phyloP scores from a whole-genome alignment of 2,113 vertebrate genomes.

The Rhinopomastus cyanomelas region DNA sequence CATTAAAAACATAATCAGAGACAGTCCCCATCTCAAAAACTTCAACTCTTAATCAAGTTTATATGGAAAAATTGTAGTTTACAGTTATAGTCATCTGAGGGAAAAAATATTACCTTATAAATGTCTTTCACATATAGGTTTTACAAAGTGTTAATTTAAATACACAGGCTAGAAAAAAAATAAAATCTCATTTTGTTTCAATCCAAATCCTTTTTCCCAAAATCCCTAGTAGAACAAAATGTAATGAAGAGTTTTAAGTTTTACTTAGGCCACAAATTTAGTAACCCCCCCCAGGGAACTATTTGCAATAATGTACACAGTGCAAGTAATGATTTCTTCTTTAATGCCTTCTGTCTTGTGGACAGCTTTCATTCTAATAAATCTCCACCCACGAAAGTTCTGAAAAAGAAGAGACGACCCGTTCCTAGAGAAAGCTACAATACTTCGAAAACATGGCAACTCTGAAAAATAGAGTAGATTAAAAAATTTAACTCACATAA shows the following conservation, averaged over 20 bases:
- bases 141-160: not conserved
- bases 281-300: not conserved
- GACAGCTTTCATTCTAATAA: not conserved
- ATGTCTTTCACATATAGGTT: not conserved
- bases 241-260: not conserved
- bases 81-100: not conserved
- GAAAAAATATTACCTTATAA: not conserved
- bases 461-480: not conserved
- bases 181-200: not conserved
- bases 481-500: not conserved
- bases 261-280: not conserved
- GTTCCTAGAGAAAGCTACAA: not conserved
- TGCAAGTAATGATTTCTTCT: not conserved
- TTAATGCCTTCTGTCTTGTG: not conserved
- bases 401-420: not conserved
- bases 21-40: not conserved
- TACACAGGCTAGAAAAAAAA: not conserved
- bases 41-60: not conserved
- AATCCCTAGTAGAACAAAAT: not conserved
- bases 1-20: not conserved
- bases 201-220: not conserved
- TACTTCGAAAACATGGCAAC: constrained; percentile 16
- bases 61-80: not conserved
- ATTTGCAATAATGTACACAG: not conserved
- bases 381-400: not conserved